Base-by-base conservation (phyloP, 2,888 invertebrate genomes). In the Myopa tessellatipennis region DNA sequence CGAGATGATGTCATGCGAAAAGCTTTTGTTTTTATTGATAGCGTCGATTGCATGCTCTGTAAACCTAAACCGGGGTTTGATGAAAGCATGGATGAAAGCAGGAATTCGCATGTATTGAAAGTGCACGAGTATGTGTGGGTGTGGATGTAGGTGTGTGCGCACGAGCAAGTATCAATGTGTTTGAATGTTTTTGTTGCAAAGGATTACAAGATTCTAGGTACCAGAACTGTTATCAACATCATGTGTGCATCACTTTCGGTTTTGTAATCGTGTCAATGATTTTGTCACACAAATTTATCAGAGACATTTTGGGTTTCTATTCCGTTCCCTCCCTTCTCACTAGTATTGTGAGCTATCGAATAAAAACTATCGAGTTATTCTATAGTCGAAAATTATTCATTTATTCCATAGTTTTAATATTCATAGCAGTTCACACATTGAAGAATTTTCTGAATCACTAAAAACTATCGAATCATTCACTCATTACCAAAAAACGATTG, bases 1-100 rank as follows among this genome's bases (percentile, higher is more conserved):
- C 65, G 55, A 18, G 65, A 55, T 65, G 58, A 50, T 73, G 73
- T 73, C 63, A 73, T 63, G 73, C 73, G 60, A 63, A 73, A 74
- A 63, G 65, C 36, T 52, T 70, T 70, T 52, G 70, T 70, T 70
- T 26, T 26, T 70, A 36, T 70, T 26, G 34, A 36, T 68, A 45
- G 38, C 12, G 1, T 60, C n/a, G 34, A 60, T 34, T 65, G 61
- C 26, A 63, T 65, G 14, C 36, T 14, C 14, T 65, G 4, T 1
- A 34, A 36, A 38, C 1, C 36, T 65, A 65, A 65, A 65, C 34
- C 61, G 65, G 34, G 26, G 10, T 18, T 65, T 65, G 45, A 45
- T 45, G 45, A 45, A 45, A 45, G 45, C 3, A 45, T 1, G 7
- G 45, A 45, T 45, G 45, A 45, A 45, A 45, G 45, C 3, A 45